Base-by-base conservation (phyloP, 2,113 vertebrate genomes). In the Scomber colias region DNA sequence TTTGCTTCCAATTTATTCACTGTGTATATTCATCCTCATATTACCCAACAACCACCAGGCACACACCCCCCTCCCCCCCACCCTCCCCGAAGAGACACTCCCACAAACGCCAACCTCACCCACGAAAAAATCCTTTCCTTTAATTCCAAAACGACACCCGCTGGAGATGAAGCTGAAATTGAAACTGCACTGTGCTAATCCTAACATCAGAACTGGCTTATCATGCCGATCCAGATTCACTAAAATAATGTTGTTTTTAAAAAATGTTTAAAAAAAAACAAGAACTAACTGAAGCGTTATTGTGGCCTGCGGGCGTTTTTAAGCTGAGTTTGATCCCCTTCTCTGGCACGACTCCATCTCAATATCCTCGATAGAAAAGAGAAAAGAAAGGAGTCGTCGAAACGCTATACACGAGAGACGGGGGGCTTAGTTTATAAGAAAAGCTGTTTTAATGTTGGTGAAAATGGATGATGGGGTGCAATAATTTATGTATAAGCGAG, bases 21-120 rank as follows among this genome's bases (percentile, higher is more conserved):
- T 86, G 80, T 86, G 80, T 87, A 89, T 17, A 80, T 81, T 79
- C 78, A 72, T 80, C 66, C 71, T 87, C 82, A 57, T 77, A 66
- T 85, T 87, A 87, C 79, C 74, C 66, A 83, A 46, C 46, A 53
- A 49, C 71, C 35, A 6, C 21, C 21, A 21, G 21, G 21, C 21
- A 21, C 21, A 21, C 21, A 1, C 21, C 21, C 21, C 70, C 69
- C 19, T 54, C 75, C 71, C 60, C 31, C 73, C 71, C 46, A 82
- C 24, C 66, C 67, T 60, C 60, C 19, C 48, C 53, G 21, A 64
- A 6, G 5, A 2, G 40, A 27, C 60, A 11, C n/a, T 63, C 35
- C 77, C 40, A 40, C 31, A 7, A 56, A 24, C 30, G 21, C 40
- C 45, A 6, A n/a, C 45, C 1, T 51, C 51, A 40, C 17, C 24